Conservation (phyloP, 2,113 vertebrate genomes). For the Pelecanoides urinatrix region DNA sequence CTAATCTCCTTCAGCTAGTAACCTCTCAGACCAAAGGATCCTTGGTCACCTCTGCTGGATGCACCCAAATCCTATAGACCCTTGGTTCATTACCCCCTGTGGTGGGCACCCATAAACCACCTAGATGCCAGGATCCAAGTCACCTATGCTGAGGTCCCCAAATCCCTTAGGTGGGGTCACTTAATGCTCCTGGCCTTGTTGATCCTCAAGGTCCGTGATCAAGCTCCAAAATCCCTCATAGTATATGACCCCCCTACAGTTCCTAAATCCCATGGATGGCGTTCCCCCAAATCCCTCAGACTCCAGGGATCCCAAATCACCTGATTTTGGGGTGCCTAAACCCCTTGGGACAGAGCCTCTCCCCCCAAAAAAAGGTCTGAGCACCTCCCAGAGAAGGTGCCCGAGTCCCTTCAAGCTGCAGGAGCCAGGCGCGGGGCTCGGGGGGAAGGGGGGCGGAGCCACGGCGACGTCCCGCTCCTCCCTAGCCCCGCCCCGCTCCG, state of each 20-base stretch:
- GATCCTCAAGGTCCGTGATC: not conserved
- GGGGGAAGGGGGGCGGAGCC: not conserved
- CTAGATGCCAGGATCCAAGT: not conserved
- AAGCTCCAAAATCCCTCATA: not conserved
- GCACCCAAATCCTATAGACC: not conserved
- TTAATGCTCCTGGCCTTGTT: not conserved
- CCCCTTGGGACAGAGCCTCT: too few relatives aligned
- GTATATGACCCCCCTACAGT: rapidly evolving
- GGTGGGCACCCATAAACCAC: not conserved
- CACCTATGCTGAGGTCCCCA: not conserved
- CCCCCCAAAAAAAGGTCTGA: too few relatives aligned
- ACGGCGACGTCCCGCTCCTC: not conserved
- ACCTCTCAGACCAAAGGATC: not conserved
- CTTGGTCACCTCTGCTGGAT: not conserved
- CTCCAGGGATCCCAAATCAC: not conserved
- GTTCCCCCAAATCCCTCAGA: not conserved
- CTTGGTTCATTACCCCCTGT: not conserved
- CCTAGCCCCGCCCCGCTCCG: too few relatives aligned
- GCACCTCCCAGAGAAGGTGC: rapidly evolving
- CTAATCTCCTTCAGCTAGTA: not conserved
- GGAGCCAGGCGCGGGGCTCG: too few relatives aligned
- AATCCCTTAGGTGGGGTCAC: not conserved
- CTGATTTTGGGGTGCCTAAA: not conserved
- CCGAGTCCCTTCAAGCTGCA: rapidly evolving
- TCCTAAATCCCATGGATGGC: not conserved